These are phyloP conservation scores for Elymnias hypermnestra DNA, from an alignment of 1,140 invertebrate species.

Conservation along the genomic window DNA sequence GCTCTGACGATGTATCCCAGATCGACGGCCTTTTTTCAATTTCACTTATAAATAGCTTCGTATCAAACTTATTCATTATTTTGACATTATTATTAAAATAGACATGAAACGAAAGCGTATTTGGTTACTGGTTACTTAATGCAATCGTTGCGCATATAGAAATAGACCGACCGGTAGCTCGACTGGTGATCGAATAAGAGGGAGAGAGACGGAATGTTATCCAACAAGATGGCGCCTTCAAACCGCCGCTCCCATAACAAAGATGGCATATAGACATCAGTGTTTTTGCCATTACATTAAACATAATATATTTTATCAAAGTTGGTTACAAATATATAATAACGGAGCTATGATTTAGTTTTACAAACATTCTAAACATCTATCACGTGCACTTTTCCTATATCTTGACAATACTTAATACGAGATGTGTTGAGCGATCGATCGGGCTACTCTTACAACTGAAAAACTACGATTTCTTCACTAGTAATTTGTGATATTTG, in stretches of 20 bases:
- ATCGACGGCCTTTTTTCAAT: constrained; percentile 10
- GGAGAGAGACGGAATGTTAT: neutral
- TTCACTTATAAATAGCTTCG: constrained; percentile 5
- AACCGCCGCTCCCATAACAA: constrained; percentile 8
- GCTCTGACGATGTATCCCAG: constrained; percentile 1
- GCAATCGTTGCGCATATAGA: neutral
- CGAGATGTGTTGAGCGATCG: too few relatives aligned
- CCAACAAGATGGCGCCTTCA: constrained; percentile 3
- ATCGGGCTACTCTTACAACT: too few relatives aligned
- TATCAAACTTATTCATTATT: neutral
- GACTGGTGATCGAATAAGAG: neutral
- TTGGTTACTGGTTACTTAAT: neutral
- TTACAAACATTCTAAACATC: too few relatives aligned
- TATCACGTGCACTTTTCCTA: too few relatives aligned
- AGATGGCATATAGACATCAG: too few relatives aligned
- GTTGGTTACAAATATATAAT: too few relatives aligned
- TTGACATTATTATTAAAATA: neutral
- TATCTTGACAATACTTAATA: too few relatives aligned
- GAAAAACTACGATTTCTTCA: too few relatives aligned
- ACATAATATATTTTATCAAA: too few relatives aligned
- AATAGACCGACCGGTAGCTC: constrained; percentile 2
- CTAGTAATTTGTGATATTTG: too few relatives aligned
- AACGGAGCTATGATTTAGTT: too few relatives aligned
- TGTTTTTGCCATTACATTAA: too few relatives aligned
- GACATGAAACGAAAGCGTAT: neutral